Percentiles rank a stretch among this genome's conserved stretches.
Evolutionary conservation across 2,797 vertebrate species (phyloP).

Genomic region (Diceros bicornis): DNA sequence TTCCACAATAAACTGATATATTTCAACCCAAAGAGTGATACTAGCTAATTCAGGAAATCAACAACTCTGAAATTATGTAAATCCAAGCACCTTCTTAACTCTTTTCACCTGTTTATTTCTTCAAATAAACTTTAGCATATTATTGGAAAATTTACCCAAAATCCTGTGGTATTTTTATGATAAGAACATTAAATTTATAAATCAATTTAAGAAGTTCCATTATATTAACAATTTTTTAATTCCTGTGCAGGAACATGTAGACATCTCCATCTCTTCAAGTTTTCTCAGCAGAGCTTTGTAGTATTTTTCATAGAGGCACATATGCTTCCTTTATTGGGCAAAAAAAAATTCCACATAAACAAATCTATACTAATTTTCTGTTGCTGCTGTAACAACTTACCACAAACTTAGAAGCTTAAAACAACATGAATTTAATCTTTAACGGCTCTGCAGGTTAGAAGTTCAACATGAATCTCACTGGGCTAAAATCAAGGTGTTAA

Average conservation of each 20-base stretch:
- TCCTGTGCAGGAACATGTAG: background rate
- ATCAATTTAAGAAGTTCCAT: background rate
- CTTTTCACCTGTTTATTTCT: conserved; percentile 14
- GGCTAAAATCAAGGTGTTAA: background rate
- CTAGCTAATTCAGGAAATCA: conserved; percentile 21
- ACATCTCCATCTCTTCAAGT: background rate
- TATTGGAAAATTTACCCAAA: background rate
- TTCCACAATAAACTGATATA: background rate
- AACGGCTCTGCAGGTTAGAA: background rate
- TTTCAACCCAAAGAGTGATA: background rate
- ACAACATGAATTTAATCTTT: background rate
- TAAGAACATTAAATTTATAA: conserved; percentile 11
- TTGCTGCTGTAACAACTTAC: background rate
- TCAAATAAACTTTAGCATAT: conserved; percentile 18
- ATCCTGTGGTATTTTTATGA: background rate
- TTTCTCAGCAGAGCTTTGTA: background rate
- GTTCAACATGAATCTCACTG: background rate
- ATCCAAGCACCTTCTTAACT: background rate
- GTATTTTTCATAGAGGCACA: background rate
- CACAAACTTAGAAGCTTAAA: background rate
- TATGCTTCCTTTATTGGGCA: background rate
- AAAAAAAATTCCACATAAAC: background rate
- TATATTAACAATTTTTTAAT: background rate
- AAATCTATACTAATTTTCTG: background rate
- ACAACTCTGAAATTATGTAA: background rate